Evolutionary conservation across 1,140 invertebrate species (phyloP).

Genomic region (Caerostris darwini): DNA sequence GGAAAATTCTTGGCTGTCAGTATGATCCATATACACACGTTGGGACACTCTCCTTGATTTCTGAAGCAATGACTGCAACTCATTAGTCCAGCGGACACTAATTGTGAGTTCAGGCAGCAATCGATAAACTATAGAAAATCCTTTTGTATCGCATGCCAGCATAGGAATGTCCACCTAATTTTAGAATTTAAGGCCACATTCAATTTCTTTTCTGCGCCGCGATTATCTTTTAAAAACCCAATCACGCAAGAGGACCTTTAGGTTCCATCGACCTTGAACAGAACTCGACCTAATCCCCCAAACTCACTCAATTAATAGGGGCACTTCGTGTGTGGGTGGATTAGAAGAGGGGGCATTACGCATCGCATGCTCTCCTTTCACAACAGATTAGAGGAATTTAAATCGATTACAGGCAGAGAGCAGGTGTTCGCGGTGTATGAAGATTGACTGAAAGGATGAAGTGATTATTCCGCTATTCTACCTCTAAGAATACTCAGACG

Average conservation of each 20-base stretch:
- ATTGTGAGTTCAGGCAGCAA: too few relatives aligned
- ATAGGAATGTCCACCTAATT: too few relatives aligned
- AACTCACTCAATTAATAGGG: conserved; percentile 19
- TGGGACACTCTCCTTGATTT: too few relatives aligned
- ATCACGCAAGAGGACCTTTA: neutral
- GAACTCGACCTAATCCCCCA: neutral
- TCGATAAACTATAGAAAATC: too few relatives aligned
- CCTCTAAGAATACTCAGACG: too few relatives aligned
- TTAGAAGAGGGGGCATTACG: neutral
- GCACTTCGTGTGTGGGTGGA: neutral
- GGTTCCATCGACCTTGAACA: too few relatives aligned
- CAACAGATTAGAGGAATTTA: neutral
- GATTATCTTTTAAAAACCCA: neutral
- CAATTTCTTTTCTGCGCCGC: neutral
- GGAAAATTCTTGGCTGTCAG: too few relatives aligned
- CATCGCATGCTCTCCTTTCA: neutral
- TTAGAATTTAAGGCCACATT: too few relatives aligned
- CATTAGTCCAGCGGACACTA: too few relatives aligned
- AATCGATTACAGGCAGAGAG: neutral
- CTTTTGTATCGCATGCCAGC: too few relatives aligned
- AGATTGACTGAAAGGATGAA: neutral
- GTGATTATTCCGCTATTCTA: neutral
- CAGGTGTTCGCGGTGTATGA: neutral
- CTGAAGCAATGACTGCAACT: too few relatives aligned
- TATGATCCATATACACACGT: too few relatives aligned